Base-by-base conservation (phyloP, 2,888 invertebrate species). In the Ochropleura plecta region DNA sequence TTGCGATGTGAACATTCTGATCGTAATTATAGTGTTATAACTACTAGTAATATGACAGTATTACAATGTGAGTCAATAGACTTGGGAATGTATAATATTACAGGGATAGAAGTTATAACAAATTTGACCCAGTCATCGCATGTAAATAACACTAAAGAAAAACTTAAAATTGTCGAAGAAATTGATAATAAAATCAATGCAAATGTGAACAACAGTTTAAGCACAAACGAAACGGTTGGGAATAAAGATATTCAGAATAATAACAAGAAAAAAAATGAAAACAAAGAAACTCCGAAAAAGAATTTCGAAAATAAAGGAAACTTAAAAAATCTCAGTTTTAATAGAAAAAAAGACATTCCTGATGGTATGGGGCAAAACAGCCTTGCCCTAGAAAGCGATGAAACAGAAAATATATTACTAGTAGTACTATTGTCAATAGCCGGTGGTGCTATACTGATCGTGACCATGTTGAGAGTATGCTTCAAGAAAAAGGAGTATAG, bases 11-110 rank as follows among this genome's bases (percentile, higher is more conserved):
- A 44, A 53, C 53, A 42, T 55, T n/a, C 42, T 14, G 51, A 72
- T 18, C 5, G 7, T 57, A 10, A 62, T 48, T 10, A 12, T 12
- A 63, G 14, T 7, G 59, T 10, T 5, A 10, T 63, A 5, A 53
- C 9, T 48, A 40, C 20, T n/a, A 40, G 42, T 18, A 62, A 18
- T 16, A 44, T 49, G 18, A 63, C 60, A 55, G 30, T 59, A 18
- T 40, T 85, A 62, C 59, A 70, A 55, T 85, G 83, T 30, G 49
- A 75, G 48, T 60, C 10, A 12, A 46, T 72, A 63, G 62, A 83
- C 51, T 73, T 73, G 62, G 14, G 67, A 44, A 53, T 40, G n/a
- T 6, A 53, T 20, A 59, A 71, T 51, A 67, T 46, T 10, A 68
- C 69, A 12, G 62, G 62, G 3, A 20, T 64, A 12, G 40, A 82